phyloP scores from a whole-genome alignment of 2,888 invertebrate genomes.

The Drosophila kanekoi region DNA sequence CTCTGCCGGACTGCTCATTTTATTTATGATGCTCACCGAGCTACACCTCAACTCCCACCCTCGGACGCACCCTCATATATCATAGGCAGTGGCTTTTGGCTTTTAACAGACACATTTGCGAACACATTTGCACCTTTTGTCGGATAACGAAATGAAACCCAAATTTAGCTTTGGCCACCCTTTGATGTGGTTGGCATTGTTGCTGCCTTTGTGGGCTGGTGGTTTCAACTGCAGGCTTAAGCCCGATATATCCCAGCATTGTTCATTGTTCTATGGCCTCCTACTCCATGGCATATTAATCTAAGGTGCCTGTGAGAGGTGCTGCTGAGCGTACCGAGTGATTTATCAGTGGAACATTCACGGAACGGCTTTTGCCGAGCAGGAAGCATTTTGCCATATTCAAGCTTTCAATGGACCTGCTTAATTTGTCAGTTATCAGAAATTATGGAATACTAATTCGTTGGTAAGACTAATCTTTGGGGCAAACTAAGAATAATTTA shows the following conservation, averaged over 20 bases:
- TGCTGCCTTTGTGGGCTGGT: conserved; percentile 30
- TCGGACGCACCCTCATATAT: conserved; percentile 37
- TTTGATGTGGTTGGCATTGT: conserved; percentile 53
- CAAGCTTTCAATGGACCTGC: not conserved
- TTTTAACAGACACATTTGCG: conserved; percentile 57
- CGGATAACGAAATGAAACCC: conserved; percentile 30
- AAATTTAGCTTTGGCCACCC: conserved; percentile 36
- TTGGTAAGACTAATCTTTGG: too few species aligned
- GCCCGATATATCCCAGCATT: conserved; percentile 11
- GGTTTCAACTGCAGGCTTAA: conserved; percentile 38
- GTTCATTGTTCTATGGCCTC: conserved; percentile 7
- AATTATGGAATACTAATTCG: too few species aligned
- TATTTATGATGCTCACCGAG: conserved; percentile 36
- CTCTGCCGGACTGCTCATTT: conserved; percentile 31
- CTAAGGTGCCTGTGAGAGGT: not conserved
- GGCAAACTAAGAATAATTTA: too few species aligned
- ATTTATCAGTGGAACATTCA: conserved; percentile 44
- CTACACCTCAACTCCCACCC: not conserved
- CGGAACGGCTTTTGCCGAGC: not conserved
- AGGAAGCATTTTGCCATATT: not conserved
- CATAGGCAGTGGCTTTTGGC: conserved; percentile 28
- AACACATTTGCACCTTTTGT: conserved; percentile 53
- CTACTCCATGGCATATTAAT: conserved; percentile 1
- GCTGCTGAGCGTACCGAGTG: conserved; percentile 35
- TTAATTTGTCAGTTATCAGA: conserved; percentile 3